Base-by-base conservation (phyloP, 2,888 invertebrate genomes). In the Trichogramma evanescens region DNA sequence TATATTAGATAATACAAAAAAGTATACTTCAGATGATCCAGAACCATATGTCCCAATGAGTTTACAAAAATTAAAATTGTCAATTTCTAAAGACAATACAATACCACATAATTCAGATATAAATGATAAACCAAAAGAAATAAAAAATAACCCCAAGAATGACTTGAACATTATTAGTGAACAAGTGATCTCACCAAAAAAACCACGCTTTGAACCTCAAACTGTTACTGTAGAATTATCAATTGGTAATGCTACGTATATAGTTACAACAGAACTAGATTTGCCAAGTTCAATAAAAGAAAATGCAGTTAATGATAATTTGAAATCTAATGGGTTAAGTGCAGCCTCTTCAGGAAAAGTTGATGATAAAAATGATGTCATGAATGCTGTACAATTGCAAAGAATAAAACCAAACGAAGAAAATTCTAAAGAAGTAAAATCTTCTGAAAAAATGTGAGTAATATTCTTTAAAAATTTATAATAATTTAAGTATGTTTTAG, bases 341-440 rank as follows among this genome's bases (percentile, higher is more conserved):
- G 54, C 58, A 0, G 70, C 73, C 46, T 68, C 69, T 2, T 67
- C 59, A 55, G 67, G 63, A 59, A 64, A 64, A 46, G 69, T 73
- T 40, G 69, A 72, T 9, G 68, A 71, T 48, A 76, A 76, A 54
- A 73, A 74, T 1, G 75, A 76, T 53, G 71, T 77, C 4, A 73
- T 75, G 5, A 75, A 76, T 45, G 75, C 76, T 5, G 73, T 76
- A 5, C 72, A 77, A 41, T 56, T 77, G 7, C 71, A 75, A 41
- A 69, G 73, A 45, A 67, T 76, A 26, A 65, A 68, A 40, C 71
- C 72, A 1, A 63, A 66, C 39, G 56, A 46, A n/a, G n/a, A 41
- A 10, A 40, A 44, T 26, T 48, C 48, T 6, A 4, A 5, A 5
- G 6, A 48, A 48, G 38, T 13, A 39, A 50, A 50, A 42, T 10